Evolutionary conservation across 2,797 vertebrate genomes (phyloP), one percentile per base, ranked within the genome.

Genomic region (Diglossa cyanea): DNA sequence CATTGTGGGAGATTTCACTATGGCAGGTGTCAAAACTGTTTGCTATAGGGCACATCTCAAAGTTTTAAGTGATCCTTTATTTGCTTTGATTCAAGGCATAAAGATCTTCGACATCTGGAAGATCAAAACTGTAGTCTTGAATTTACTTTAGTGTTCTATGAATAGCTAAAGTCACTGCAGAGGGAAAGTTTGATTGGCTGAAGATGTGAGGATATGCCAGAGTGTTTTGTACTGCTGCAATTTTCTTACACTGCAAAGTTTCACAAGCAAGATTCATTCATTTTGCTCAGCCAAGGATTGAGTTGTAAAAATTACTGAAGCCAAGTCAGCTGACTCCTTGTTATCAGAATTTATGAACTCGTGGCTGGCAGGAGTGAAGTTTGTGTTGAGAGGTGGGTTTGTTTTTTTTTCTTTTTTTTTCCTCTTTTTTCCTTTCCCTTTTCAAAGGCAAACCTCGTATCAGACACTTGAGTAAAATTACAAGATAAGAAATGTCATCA

Each of bases 391-490:
- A 2, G 58, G 37, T 60, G 26, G 25, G 7, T 33, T 24, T 55
- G 33, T 8, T 35, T 1, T 9, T 23, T 33, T 1, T 1, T 10
- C 0, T 0, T 17, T 0, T 17, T 14, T 53, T 23, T 3, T 2
- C 1, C 1, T 11, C 2, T 28, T 28, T 50, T 55, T 81, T 66
- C 30, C 13, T 75, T 74, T 53, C 31, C 11, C 61, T 13, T 67
- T 85, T 75, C 33, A 65, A 53, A 51, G 17, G 23, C 47, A 84
- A 58, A 60, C 23, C 24, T 80, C 3, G 0, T 44, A 23, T 44
- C 60, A 33, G 42, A 30, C 23, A 37, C 45, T 23, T 24, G 47
- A 74, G n/a, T 58, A 35, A 79, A 86, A 74, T 58, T 25, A 3
- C 15, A 37, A 61, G 80, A 16, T 79, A 45, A 88, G 47, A 79